A percentile compares a stretch with the other conserved stretches of the same genome.
phyloP scores from a whole-genome alignment of 2,888 invertebrate genomes.

The Lymantria dispar region DNA sequence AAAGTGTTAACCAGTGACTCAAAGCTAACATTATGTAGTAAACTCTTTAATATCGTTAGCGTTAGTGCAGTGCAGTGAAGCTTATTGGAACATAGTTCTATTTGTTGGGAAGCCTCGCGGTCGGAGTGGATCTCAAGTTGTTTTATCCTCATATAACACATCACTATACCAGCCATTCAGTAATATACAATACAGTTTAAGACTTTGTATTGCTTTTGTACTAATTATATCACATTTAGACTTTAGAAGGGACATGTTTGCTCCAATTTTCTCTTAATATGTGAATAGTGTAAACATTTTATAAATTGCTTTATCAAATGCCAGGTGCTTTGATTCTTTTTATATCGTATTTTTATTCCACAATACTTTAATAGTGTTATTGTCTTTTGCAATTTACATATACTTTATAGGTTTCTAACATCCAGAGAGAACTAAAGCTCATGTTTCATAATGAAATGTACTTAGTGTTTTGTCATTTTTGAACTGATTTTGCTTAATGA shows the following conservation, averaged over 20 bases:
- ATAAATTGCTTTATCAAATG: slow-evolving; percentile 53
- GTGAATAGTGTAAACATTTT: slow-evolving; percentile 60
- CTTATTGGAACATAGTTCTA: slow-evolving; percentile 62
- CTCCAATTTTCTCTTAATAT: slow-evolving; percentile 58
- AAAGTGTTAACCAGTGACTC: slow-evolving; percentile 74
- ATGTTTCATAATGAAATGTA: slow-evolving; percentile 63
- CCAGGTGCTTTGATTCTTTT: slow-evolving; percentile 70
- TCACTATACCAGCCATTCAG: slow-evolving; percentile 29
- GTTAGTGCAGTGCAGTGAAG: slow-evolving; percentile 65
- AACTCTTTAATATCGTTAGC: slow-evolving; percentile 57
- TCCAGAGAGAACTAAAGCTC: slow-evolving; percentile 51
- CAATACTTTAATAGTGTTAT: slow-evolving; percentile 47
- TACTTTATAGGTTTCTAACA: slow-evolving; percentile 27
- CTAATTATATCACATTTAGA: slow-evolving; percentile 57
- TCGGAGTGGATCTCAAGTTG: slow-evolving; percentile 65
- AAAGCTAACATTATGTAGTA: slow-evolving; percentile 63
- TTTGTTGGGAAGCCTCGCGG: slow-evolving; percentile 52
- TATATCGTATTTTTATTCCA: slow-evolving; percentile 62
- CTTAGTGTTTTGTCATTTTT: slow-evolving; percentile 40
- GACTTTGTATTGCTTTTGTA: slow-evolving; percentile 52
- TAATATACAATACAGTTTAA: slow-evolving; percentile 19
- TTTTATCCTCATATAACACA: slow-evolving; percentile 34
- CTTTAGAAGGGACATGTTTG: slow-evolving; percentile 52
- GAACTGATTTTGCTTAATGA: slow-evolving; percentile 39
- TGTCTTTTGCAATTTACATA: slow-evolving; percentile 36